Evolutionary conservation across 2,888 invertebrate species (phyloP).

Genomic region (Chydorus sphaericus): DNA sequence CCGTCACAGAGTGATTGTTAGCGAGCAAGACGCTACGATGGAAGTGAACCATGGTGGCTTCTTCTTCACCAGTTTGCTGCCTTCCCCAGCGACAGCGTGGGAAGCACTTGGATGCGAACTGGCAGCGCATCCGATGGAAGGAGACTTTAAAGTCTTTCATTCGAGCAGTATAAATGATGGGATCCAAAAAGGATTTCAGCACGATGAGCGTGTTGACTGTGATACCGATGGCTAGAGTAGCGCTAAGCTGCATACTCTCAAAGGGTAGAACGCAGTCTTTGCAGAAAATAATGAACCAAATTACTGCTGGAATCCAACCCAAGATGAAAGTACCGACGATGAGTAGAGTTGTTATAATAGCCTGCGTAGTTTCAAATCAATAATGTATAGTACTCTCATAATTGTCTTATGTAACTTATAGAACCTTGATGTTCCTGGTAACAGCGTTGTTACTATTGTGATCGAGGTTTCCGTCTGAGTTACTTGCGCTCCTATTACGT

Average conservation of each 20-base stretch:
- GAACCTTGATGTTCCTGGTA: slow-evolving; percentile 7
- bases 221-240: slow-evolving; percentile 21
- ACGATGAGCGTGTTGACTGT: slow-evolving; percentile 40
- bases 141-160: slow-evolving; percentile 45
- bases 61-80: not conserved
- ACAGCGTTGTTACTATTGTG: slow-evolving; percentile 8
- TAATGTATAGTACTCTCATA: not conserved
- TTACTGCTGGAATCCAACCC: slow-evolving; percentile 46
- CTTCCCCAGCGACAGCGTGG: slow-evolving; percentile 7
- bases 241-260: slow-evolving; percentile 18
- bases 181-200: slow-evolving; percentile 45
- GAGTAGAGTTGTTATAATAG: slow-evolving; percentile 44
- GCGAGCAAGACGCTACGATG: slow-evolving; percentile 1
- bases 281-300: slow-evolving; percentile 42
- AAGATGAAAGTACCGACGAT: slow-evolving; percentile 43
- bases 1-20: not conserved
- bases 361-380: slow-evolving; percentile 25
- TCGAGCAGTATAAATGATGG: slow-evolving; percentile 48
- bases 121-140: slow-evolving; percentile 8
- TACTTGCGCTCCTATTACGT: not conserved
- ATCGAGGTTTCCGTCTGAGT: not conserved
- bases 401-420: not conserved
- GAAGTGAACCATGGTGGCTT: not conserved
- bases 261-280: slow-evolving; percentile 30
- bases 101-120: not conserved